Evolutionary conservation across 2,888 invertebrate genomes (phyloP), one percentile per base, ranked within the genome.

Genomic region (Leptopilina drosophilae): DNA sequence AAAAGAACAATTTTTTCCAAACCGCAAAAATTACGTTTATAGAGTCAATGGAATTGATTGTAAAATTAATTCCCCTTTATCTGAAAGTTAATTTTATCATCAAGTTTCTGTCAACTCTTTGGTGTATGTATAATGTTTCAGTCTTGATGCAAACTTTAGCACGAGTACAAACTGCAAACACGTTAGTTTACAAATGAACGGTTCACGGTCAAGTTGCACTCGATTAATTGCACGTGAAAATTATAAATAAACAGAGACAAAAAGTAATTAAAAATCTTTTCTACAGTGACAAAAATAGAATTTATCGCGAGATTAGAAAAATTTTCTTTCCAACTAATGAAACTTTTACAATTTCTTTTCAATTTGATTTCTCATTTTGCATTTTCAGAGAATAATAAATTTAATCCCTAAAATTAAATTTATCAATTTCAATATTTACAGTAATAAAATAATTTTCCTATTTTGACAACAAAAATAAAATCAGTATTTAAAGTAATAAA

Each of bases 101-200:
- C 42, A 42, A 49, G 49, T 49, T 49, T 49, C 1, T 42, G 42
- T 11, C 11, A 49, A 12, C 11, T 12, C 49, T 49, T 49, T 49
- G 49, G 49, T 11, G 12, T 49, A 8, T 59, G 20, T 62, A 8
- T 59, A 15, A 33, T 59, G 14, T 59, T 59, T n/a, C n/a, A n/a
- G 59, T 62, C 8, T 62, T 4, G 9, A 62, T 62, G 59, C 20
- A 11, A 69, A 69, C 20, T 15, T 49, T 33, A 56, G 73, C 33
- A 33, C 33, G 73, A 53, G 56, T 33, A 53, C n/a, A 53, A 56
- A 73, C 56, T 73, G 73, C 33, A 53, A 56, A 73, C 56, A 26
- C 56, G 73, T 53, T 26, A 73, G 73, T 56, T 73, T 33, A 12
- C 6, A 14, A 26, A 33, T 53, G 73, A 73, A 33, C 40, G 56